Evolutionary conservation across 2,888 invertebrate genomes (phyloP).

Genomic region (Heliconius cydno): DNA sequence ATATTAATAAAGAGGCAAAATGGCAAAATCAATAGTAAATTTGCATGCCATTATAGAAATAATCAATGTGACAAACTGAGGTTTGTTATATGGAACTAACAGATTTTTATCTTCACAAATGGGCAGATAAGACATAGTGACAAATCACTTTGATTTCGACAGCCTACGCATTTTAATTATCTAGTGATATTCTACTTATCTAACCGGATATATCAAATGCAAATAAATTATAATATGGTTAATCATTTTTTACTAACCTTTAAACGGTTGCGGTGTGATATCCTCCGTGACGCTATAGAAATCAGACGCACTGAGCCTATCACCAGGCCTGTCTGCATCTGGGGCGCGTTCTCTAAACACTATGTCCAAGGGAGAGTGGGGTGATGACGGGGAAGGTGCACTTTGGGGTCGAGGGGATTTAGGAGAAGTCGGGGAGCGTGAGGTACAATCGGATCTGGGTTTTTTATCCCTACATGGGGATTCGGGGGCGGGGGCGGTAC

Average conservation of each 20-base stretch:
- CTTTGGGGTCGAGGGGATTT: constrained; percentile 27
- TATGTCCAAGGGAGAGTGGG: constrained; percentile 54
- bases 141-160: neutral
- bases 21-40: neutral
- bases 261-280: constrained; percentile 78
- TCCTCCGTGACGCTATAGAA: constrained; percentile 79
- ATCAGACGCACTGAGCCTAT: constrained; percentile 77
- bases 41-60: neutral
- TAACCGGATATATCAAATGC: neutral
- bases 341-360: constrained; percentile 62
- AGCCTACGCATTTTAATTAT: neutral
- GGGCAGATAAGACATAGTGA: neutral
- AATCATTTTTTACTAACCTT: constrained; percentile 60
- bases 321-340: constrained; percentile 56
- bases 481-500: constrained; percentile 73
- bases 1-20: neutral
- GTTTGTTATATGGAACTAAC: neutral
- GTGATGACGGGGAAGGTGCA: constrained; percentile 36
- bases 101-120: neutral
- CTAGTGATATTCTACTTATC: neutral
- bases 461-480: constrained; percentile 76
- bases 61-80: neutral
- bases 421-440: constrained; percentile 45
- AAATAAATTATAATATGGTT: neutral
- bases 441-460: constrained; percentile 60